Conservation (phyloP, 2,797 vertebrate genomes). For the Iguana delicatissima region DNA sequence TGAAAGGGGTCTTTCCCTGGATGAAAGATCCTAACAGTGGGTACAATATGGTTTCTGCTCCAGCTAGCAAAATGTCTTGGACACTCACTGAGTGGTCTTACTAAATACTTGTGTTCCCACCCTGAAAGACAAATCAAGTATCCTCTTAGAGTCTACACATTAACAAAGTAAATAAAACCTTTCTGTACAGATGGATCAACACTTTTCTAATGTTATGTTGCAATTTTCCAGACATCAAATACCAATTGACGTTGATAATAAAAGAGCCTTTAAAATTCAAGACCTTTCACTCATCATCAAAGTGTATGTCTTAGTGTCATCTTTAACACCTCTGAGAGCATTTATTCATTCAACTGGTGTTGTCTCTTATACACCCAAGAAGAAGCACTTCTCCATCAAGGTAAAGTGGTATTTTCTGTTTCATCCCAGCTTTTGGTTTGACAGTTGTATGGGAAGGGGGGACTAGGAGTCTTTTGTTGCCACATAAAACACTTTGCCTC, state of each 20-base stretch:
- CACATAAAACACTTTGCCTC: no score
- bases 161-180: not conserved
- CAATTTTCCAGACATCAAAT: constrained; percentile 70
- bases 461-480: no score
- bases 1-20: no score
- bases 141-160: not conserved
- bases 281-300: constrained; percentile 87
- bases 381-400: constrained; percentile 82
- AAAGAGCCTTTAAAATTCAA: constrained; percentile 67
- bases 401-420: constrained; percentile 72
- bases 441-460: no score
- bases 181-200: constrained; percentile 26
- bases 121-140: not conserved
- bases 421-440: constrained; percentile 6
- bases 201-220: constrained; percentile 38
- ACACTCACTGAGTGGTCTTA: not conserved
- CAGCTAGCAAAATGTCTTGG: not conserved
- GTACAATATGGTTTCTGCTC: not conserved
- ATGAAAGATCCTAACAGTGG: not conserved
- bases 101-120: not conserved
- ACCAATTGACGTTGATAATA: constrained; percentile 46
- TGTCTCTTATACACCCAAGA: constrained; percentile 82
- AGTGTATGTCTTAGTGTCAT: constrained; percentile 91
- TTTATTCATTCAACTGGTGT: constrained; percentile 88
- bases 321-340: constrained; percentile 87